Evolutionary conservation across 2,113 vertebrate species (phyloP), one percentile per base, ranked within the genome.

Genomic region (Peromyscus maniculatus): DNA sequence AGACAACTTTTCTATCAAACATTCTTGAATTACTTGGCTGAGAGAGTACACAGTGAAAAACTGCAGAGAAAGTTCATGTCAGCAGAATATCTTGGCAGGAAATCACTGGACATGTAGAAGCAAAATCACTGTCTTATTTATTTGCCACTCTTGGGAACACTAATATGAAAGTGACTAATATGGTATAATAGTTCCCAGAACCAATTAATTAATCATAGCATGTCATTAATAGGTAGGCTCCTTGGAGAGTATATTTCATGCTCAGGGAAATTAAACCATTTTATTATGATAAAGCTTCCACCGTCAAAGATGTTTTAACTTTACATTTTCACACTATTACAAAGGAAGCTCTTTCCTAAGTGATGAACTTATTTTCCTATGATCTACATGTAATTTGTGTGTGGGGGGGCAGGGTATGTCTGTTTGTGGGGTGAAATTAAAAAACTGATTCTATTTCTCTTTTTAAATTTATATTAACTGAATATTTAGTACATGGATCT

Each of bases 81-180:
- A 94, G 89, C 94, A 87, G 96, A 91, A 95, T 5, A 4, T 84
- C 91, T 97, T 96, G 95, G 62, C 77, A 79, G 69, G 78, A 93
- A 97, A 46, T 69, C 82, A 62, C 55, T 94, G 87, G 95, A 97
- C 93, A 88, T 87, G 59, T 28, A 86, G 74, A 72, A 92, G 19
- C 21, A 39, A 5, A 93, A 71, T 96, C 96, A 91, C 59, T 91
- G 22, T 64, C 22, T 96, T 88, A 86, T 17, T 11, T 96, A 79
- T 93, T 96, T 91, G 46, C 72, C 43, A 95, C 82, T 90, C 93
- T 62, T 49, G 82, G 87, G 91, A 97, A 24, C 62, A 26, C 55
- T 97, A 96, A 96, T 87, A 87, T 78, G 93, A 98, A 97, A 97
- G 86, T 92, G 91, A 97, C 13, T 49, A 96, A 31, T 96, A 84